phyloP scores from a whole-genome alignment of 2,113 vertebrate species.

The Tautogolabrus adspersus region DNA sequence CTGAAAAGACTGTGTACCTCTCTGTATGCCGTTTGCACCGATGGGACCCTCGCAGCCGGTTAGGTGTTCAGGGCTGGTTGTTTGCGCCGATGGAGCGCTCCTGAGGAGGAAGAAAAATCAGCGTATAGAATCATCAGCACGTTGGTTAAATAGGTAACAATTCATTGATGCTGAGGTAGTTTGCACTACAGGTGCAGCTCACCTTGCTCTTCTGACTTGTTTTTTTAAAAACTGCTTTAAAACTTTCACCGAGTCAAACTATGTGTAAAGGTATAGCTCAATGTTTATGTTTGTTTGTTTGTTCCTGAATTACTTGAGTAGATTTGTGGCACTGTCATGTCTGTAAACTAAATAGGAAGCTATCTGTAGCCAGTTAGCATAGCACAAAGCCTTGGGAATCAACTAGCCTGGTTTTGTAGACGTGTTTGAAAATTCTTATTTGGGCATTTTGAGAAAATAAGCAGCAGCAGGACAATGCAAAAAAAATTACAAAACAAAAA shows the following conservation, averaged over 20 bases:
- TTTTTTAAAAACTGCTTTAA: neutral
- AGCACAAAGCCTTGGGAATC: too few relatives aligned
- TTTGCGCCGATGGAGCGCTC: constrained; percentile 55
- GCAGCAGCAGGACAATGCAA: too few relatives aligned
- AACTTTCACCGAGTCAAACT: constrained; percentile 25
- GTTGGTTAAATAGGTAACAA: constrained; percentile 12
- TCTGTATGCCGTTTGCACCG: constrained; percentile 69
- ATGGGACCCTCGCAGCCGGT: constrained; percentile 65
- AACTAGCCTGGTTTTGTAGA: too few relatives aligned
- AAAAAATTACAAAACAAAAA: too few relatives aligned
- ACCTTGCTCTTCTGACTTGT: constrained; percentile 3
- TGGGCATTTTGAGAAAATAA: too few relatives aligned
- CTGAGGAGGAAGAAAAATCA: constrained; percentile 68
- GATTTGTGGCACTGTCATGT: neutral
- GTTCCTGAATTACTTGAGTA: too few relatives aligned
- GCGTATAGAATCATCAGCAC: constrained; percentile 21
- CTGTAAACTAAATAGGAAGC: neutral
- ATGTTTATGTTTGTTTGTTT: neutral
- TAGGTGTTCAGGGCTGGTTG: constrained; percentile 68
- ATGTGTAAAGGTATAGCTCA: constrained; percentile 7
- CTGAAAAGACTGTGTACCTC: constrained; percentile 78
- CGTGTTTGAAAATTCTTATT: too few relatives aligned
- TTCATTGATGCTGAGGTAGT: neutral
- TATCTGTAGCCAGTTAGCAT: neutral
- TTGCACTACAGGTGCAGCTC: constrained; percentile 9